Evolutionary conservation across 2,113 vertebrate species (phyloP), one percentile per base, ranked within the genome.

Genomic region (Prunella fulvescens): DNA sequence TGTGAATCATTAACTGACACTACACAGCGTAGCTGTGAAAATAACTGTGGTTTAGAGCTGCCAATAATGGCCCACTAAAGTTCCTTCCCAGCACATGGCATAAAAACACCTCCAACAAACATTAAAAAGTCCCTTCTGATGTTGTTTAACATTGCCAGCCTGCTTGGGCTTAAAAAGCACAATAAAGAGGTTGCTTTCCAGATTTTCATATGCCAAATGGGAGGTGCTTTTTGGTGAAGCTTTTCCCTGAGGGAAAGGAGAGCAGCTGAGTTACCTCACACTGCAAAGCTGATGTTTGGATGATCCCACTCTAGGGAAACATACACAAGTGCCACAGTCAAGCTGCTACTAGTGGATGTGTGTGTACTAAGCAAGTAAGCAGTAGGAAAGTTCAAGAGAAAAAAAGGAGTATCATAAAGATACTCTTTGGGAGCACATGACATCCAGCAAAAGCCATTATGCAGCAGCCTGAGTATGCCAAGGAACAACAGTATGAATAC

Each of bases 1-100:
- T 95, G 94, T 92, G 92, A 97, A 96, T 97, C 96, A 95, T 97
- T 96, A 97, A 94, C 71, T 86, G 91, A 96, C 95, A 97, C 92
- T 96, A 89, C 77, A 96, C 88, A 97, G 86, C 87, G 88, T 92
- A 97, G 91, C 96, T 96, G 93, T 96, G 95, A 97, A 97, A 96
- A 96, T 86, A 97, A 97, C 81, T 96, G 95, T 95, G 92, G 85
- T 92, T 96, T 91, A 95, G 96, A 93, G 95, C 87, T 94, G 95
- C 95, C 88, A 95, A 94, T 90, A 94, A 95, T 91, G 73, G 82
- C 89, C 85, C 62, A 94, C 88, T 97, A 88, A 96, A 97, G 89
- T 92, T 94, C 67, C 89, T 95, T 96, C 71, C 90, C 85, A 96
- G 94, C 84, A 92, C 95, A 93, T 86, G 94, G 88, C 86, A 96